Conservation (phyloP, 35 echinoderm and acorn worm genomes). For the Ophiothrix spiculata region DNA sequence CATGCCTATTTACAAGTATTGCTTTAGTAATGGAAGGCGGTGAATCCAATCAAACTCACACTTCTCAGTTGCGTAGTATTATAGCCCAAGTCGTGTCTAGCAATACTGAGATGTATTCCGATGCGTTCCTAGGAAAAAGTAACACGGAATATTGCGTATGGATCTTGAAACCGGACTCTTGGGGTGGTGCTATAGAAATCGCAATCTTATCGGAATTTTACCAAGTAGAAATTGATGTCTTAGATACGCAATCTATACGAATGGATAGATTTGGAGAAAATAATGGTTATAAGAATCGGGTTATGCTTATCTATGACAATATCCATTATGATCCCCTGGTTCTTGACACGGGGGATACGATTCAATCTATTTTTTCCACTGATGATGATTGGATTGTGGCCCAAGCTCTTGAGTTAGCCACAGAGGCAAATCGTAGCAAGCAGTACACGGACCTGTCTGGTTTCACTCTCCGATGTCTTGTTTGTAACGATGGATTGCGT, state of each 20-base stretch:
- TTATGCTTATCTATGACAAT: conserved; percentile 66
- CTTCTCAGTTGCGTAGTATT: conserved; percentile 52
- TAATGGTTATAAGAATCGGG: conserved; percentile 36
- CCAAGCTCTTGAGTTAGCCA: conserved; percentile 58
- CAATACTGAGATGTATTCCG: conserved; percentile 44
- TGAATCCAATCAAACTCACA: conserved; percentile 29
- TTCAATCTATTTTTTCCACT: conserved; percentile 51
- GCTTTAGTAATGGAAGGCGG: conserved; percentile 77
- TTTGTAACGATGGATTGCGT: conserved; percentile 63
- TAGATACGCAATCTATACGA: conserved; percentile 60
- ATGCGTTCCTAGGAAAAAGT: conserved; percentile 58
- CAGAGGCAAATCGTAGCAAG: conserved; percentile 55
- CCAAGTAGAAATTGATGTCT: conserved; percentile 60
- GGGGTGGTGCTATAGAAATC: conserved; percentile 88
- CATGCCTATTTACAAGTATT: conserved; percentile 72
- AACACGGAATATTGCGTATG: conserved; percentile 84
- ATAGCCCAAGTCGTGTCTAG: conserved; percentile 65
- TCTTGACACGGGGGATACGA: conserved; percentile 25
- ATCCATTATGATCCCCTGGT: conserved; percentile 84
- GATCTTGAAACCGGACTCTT: conserved; percentile 66
- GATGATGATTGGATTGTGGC: conserved; percentile 54
- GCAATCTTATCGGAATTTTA: conserved; percentile 75
- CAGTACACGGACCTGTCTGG: conserved; percentile 80
- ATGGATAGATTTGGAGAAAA: conserved; percentile 73
- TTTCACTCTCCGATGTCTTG: conserved; percentile 64